Conservation (phyloP, 1,140 invertebrate species). For the Drosophila ficusphila region DNA sequence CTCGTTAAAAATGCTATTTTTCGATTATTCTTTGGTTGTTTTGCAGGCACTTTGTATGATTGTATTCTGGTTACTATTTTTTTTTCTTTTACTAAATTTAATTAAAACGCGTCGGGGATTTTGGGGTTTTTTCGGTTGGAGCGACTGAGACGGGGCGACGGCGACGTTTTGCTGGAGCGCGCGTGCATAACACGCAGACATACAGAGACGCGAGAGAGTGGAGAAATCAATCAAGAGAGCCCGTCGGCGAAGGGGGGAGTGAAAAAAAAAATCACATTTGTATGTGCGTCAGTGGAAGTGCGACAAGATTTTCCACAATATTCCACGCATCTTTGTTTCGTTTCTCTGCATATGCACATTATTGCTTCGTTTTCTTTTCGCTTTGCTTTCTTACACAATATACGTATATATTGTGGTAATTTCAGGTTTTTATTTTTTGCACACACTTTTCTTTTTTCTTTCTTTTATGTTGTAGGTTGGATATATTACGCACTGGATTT, state of each 20-base stretch:
- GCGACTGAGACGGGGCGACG: constrained; percentile 45
- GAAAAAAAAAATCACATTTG: constrained; percentile 61
- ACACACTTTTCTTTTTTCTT: constrained; percentile 44
- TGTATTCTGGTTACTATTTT: constrained; percentile 16
- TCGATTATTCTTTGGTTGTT: constrained; percentile 3
- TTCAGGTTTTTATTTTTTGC: constrained; percentile 65
- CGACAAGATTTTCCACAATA: constrained; percentile 58
- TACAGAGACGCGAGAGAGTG: constrained; percentile 55
- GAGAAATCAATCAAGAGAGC: constrained; percentile 77
- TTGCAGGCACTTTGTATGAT: constrained; percentile 24
- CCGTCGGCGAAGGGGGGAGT: constrained; percentile 44
- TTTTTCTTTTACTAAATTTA: constrained; percentile 21
- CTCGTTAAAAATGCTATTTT: constrained; percentile 30
- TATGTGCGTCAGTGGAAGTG: constrained; percentile 50
- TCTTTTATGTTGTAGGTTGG: neutral
- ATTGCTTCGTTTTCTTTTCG: constrained; percentile 47
- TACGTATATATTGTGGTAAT: constrained; percentile 45
- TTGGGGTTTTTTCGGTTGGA: constrained; percentile 44
- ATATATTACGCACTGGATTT: constrained; percentile 51
- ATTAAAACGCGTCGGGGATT: constrained; percentile 24
- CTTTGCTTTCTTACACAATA: constrained; percentile 71
- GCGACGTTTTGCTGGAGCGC: constrained; percentile 68
- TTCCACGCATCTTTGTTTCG: constrained; percentile 59
- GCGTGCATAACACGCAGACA: constrained; percentile 74
- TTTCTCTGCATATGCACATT: constrained; percentile 43